Evolutionary conservation across 2,113 vertebrate species (phyloP).

Genomic region (Onychostoma macrolepis): DNA sequence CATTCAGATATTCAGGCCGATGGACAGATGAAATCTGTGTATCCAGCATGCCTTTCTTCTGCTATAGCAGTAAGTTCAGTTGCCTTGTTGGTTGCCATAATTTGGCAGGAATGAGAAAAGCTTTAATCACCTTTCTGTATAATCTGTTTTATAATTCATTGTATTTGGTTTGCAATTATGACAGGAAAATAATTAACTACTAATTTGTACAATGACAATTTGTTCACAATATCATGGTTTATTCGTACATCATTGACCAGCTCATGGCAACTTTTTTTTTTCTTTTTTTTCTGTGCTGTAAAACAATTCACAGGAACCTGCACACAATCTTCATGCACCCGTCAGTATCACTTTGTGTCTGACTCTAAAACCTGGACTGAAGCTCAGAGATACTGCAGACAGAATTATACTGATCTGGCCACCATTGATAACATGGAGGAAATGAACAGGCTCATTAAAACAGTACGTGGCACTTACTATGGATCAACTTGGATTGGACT

Average conservation of each 20-base stretch:
- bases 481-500: slow-evolving; percentile 44
- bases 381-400: slow-evolving; percentile 47
- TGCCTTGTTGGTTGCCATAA: no score
- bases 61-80: slow-evolving; percentile 32
- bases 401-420: slow-evolving; percentile 42
- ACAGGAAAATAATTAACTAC: background rate
- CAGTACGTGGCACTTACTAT: background rate
- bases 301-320: slow-evolving; percentile 2
- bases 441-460: background rate
- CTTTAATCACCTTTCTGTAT: background rate
- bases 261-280: background rate
- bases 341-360: slow-evolving; percentile 36
- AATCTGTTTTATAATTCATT: background rate
- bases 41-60: slow-evolving; percentile 30
- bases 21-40: slow-evolving; percentile 41
- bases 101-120: background rate
- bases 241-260: background rate
- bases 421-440: slow-evolving; percentile 43
- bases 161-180: background rate
- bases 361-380: slow-evolving; percentile 41
- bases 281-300: background rate
- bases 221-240: background rate
- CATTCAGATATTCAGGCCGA: slow-evolving; percentile 6
- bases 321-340: slow-evolving; percentile 24
- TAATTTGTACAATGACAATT: background rate